Evolutionary conservation across 2,888 invertebrate species (phyloP), one percentile per base, ranked within the genome.

Genomic region (Scelioninae gen. 2): DNA sequence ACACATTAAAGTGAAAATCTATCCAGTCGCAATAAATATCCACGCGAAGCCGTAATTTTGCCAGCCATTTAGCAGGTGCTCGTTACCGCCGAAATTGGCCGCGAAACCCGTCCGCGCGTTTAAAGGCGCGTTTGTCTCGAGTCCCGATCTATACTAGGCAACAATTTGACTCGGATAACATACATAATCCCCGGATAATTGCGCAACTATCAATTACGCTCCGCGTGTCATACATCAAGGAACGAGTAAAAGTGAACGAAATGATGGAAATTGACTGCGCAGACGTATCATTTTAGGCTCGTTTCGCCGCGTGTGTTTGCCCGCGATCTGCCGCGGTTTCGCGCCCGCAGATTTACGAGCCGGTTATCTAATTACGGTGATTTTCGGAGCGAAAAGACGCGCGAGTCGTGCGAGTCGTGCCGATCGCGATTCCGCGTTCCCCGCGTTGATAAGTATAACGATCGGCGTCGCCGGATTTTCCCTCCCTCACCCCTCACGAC

Each of bases 341-440:
- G 58, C 67, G 22, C 67, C 37, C 46, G 46, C 41, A 67, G 43
- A 61, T 61, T 69, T 64, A 57, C 58, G 37, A 31, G 39, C 52
- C 58, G 58, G 45, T 64, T 71, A 55, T 63, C 55, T 69, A 64
- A 71, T 71, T 63, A 58, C 52, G 52, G 58, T 71, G 52, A 71
- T 63, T 64, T 58, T 41, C 57, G 13, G 63, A 52, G 55, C 39
- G 63, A 39, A 57, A 55, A 46, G 41, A 48, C 55, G 16, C 41
- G 35, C n/a, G 39, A 43, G 41, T 58, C 55, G 58, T 55, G 55
- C 22, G 46, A 45, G 65, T 45, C 55, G 65, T 55, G 65, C 19
- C 19, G 45, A 33, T 58, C 55, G 33, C 46, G 45, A 68, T 69
- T 69, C 60, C 68, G 68, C 68, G 46, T 69, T 69, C 60, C 43